Base-by-base conservation (phyloP, 2,113 vertebrate genomes). In the Grus americana region DNA sequence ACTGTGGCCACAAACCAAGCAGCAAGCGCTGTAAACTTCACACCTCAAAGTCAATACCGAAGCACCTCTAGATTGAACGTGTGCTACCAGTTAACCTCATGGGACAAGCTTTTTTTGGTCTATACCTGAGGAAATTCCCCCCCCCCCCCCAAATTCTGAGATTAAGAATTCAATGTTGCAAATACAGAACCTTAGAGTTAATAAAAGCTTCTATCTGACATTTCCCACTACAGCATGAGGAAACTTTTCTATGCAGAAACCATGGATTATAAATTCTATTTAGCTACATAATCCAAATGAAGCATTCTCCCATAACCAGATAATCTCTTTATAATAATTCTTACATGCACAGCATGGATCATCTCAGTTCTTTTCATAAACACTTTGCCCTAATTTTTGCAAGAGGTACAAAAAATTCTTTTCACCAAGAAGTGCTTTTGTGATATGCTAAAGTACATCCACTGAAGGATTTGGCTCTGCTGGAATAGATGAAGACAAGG, bases 321-420 rank as follows among this genome's bases (percentile, higher is more conserved):
- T 90, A 94, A 97, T 90, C 71, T 59, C 59, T 76, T 96, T 95
- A 86, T 42, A 94, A 57, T 57, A 89, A 94, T 91, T 87, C 85
- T 92, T 73, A 90, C 46, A 73, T 20, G 74, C 74, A 90, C 67
- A 94, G 85, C 85, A 88, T 52, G 79, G 75, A 86, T 93, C 66
- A 76, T 83, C 92, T 92, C 78, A 38, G 79, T 70, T 95, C 85
- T 68, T 82, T 94, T 70, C 87, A 90, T 89, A 95, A 86, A 52
- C 40, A 66, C n/a, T 86, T 47, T 82, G 78, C 36, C 80, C 78
- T 72, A 70, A 68, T 72, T 95, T 95, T 91, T 88, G 27, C 19
- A 88, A 92, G 38, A 58, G 20, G 18, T 88, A 85, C 76, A 91
- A 79, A 47, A 79, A 57, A 85, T 52, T 65, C 1, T 84, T 85